A percentile compares a stretch with the other conserved stretches of the same genome.
Evolutionary conservation across 2,797 vertebrate species (phyloP).

Genomic region (Brotula barbata): DNA sequence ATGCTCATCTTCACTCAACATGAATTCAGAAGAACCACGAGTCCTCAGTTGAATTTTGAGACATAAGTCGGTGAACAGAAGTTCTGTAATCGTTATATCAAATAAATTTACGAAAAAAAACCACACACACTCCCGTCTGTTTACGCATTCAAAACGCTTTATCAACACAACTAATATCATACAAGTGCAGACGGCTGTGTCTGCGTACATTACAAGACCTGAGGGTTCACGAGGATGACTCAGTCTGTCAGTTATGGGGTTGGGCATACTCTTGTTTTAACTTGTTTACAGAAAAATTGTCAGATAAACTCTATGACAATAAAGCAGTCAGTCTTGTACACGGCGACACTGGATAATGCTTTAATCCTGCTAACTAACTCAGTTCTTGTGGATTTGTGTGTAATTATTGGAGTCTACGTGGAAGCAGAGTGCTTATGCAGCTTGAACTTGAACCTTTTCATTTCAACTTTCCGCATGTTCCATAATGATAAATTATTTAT

Average conservation of each 20-base stretch:
- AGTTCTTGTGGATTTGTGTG: too few species aligned
- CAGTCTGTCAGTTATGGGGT: slow-evolving; percentile 46
- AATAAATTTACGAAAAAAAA: too few species aligned
- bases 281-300: slow-evolving; percentile 62
- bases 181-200: slow-evolving; percentile 1
- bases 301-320: too few species aligned
- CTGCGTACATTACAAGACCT: slow-evolving; percentile 16
- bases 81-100: too few species aligned
- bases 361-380: background rate
- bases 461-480: slow-evolving; percentile 70
- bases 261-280: slow-evolving; percentile 44
- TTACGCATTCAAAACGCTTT: too few species aligned
- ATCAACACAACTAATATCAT: slow-evolving; percentile 1
- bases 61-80: too few species aligned
- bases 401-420: slow-evolving; percentile 38
- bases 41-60: too few species aligned
- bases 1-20: background rate
- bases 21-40: too few species aligned
- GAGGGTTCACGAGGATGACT: slow-evolving; percentile 49
- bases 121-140: too few species aligned
- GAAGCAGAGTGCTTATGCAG: slow-evolving; percentile 60
- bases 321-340: too few species aligned
- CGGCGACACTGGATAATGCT: background rate
- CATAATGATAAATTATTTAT: slow-evolving; percentile 70
- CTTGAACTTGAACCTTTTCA: slow-evolving; percentile 66